Percentiles rank a stretch among this genome's conserved stretches.
Evolutionary conservation across 2,888 invertebrate genomes (phyloP).

Genomic region (Callosobruchus maculatus): DNA sequence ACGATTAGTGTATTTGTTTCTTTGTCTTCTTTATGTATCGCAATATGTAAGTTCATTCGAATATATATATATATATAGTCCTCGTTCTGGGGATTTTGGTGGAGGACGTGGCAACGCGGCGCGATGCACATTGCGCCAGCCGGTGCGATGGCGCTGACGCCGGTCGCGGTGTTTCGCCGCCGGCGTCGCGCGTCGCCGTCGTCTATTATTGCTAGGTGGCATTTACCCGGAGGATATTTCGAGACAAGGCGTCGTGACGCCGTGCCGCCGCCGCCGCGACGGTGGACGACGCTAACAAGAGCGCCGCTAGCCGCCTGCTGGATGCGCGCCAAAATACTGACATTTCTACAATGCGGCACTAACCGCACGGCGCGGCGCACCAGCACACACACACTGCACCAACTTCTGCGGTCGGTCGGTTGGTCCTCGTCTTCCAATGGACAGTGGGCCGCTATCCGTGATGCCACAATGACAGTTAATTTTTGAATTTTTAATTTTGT

Average conservation of each 20-base stretch:
- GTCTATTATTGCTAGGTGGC: conserved; percentile 37
- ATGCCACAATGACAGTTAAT: no score
- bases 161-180: neutral
- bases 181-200: conserved; percentile 8
- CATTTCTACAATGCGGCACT: conserved; percentile 36
- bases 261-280: neutral
- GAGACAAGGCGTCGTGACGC: conserved; percentile 28
- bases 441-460: no score
- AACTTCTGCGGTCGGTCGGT: conserved; percentile 28
- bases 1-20: no score
- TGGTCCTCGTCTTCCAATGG: neutral
- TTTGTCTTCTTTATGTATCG: no score
- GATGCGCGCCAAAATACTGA: conserved; percentile 45
- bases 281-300: conserved; percentile 21
- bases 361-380: conserved; percentile 16
- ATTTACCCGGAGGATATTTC: conserved; percentile 49
- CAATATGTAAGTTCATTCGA: no score
- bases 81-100: neutral
- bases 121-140: neutral
- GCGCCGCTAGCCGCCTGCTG: conserved; percentile 41
- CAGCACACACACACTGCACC: conserved; percentile 26
- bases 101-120: neutral
- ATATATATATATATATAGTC: no score
- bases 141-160: neutral
- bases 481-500: no score